Evolutionary conservation across 2,113 vertebrate genomes (phyloP), one percentile per base, ranked within the genome.

Genomic region (Callorhinus ursinus): DNA sequence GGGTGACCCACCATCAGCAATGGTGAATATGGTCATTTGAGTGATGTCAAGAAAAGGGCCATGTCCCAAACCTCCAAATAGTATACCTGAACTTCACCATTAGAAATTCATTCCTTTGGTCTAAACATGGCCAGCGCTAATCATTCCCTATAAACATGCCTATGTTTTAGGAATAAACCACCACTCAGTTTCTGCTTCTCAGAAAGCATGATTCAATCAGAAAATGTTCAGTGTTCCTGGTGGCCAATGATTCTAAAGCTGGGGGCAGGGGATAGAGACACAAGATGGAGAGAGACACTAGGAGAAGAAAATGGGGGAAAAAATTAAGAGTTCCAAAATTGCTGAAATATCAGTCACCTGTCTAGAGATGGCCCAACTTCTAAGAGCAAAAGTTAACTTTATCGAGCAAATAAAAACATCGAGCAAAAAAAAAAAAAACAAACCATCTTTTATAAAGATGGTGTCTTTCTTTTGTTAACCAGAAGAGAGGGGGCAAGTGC

Each of bases 171-270:
- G 28, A 84, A 90, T 31, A 39, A 77, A 18, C 26, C 18, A 67
- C 42, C 22, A 42, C 26, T 85, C 71, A n/a, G 5, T 74, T 83
- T 85, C 98, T 98, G 97, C 98, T 86, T 97, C 96, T 95, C 93
- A 98, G 92, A 84, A 74, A 82, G 11, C 28, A 49, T 13, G 74
- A 92, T 83, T 93, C 26, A 39, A 16, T 15, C 28, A 8, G 67
- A 94, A 42, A 86, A 95, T 2, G 15, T 2, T 28, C 5, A 77
- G n/a, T 67, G 28, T 86, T 93, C 53, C 24, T 80, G 61, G 57
- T 36, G 12, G 26, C 53, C 74, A 53, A 95, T 42, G n/a, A 49
- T 53, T 96, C 83, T 84, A 55, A 87, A 77, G 61, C 26, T 36
- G n/a, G 21, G 61, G 13, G 63, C 3, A 4, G 5, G 26, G 7